Conservation (phyloP, 1,140 invertebrate genomes). For the Portunus trituberculatus region DNA sequence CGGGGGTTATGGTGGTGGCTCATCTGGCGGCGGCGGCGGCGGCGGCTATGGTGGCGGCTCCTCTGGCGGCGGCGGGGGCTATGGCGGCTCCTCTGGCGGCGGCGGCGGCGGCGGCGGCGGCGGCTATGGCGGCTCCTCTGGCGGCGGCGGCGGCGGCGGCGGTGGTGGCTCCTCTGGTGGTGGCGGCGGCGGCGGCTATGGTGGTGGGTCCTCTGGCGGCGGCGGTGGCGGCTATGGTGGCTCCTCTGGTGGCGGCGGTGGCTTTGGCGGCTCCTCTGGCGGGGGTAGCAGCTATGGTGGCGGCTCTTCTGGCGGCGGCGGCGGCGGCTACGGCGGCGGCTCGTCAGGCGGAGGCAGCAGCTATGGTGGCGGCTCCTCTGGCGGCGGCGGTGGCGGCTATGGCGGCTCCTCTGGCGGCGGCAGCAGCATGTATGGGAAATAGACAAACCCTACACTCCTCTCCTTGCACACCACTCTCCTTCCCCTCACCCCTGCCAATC, state of each 20-base stretch:
- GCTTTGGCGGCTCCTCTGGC: background rate
- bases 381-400: background rate
- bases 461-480: background rate
- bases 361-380: background rate
- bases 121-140: conserved; percentile 9
- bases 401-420: conserved; percentile 37
- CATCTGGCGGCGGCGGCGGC: background rate
- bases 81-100: conserved; percentile 23
- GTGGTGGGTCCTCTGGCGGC: background rate
- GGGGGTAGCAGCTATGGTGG: background rate
- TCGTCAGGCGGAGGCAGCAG: background rate
- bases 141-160: background rate
- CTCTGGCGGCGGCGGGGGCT: background rate
- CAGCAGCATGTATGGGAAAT: background rate
- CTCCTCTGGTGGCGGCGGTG: background rate
- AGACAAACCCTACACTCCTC: background rate
- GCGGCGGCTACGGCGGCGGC: conserved; percentile 1
- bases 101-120: conserved; percentile 35
- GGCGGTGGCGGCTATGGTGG: background rate
- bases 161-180: background rate
- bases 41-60: background rate
- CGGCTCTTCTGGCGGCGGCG: background rate
- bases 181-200: background rate
- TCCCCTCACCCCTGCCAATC: background rate
- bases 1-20: background rate